These are phyloP conservation scores for Spermophilus dauricus DNA, from an alignment of 2,113 vertebrate species.

Conservation along the genomic window DNA sequence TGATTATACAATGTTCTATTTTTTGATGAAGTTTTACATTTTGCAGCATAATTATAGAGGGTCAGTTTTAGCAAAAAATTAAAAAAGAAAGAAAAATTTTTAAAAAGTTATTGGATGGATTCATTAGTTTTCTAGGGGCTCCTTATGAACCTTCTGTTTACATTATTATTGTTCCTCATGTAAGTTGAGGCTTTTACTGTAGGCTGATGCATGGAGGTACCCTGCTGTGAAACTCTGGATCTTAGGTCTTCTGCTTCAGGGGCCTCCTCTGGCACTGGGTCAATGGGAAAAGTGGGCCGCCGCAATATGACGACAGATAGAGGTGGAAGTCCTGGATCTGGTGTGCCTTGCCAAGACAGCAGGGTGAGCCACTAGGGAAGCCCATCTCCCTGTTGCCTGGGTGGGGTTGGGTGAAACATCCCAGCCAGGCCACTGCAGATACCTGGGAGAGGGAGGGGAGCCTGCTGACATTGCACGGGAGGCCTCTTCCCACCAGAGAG, in stretches of 20 bases:
- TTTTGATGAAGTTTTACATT: constrained; percentile 30
- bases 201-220: neutral
- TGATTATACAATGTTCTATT: neutral
- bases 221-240: neutral
- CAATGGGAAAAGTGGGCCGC: neutral
- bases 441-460: neutral
- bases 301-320: too few species aligned
- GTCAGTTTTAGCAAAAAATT: neutral
- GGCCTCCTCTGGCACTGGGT: neutral
- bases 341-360: neutral
- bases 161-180: constrained; percentile 49
- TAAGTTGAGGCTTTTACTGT: neutral
- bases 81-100: too few species aligned
- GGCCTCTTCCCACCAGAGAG: neutral
- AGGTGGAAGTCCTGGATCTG: neutral
- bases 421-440: neutral
- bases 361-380: too few species aligned
- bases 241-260: neutral
- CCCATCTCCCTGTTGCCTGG: too few species aligned
- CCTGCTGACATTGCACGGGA: neutral
- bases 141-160: constrained; percentile 54
- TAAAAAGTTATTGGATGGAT: neutral
- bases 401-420: neutral
- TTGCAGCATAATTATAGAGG: constrained; percentile 3
- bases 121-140: constrained; percentile 44